Base-by-base conservation (phyloP, 2,113 vertebrate genomes). In the Opisthocomus hoazin region DNA sequence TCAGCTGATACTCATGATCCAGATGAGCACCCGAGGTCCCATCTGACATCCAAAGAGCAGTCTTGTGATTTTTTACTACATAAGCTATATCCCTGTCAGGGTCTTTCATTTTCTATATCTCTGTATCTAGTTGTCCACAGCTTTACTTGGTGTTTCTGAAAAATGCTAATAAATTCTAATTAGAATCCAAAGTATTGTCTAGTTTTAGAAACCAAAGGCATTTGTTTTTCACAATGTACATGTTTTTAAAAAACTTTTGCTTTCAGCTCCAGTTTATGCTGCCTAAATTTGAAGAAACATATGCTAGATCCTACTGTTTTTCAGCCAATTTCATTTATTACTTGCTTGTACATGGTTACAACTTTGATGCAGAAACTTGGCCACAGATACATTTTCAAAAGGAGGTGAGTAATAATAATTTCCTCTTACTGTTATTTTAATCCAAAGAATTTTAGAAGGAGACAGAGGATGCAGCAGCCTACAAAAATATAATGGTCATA, bases 221-320 rank as follows among this genome's bases (percentile, higher is more conserved):
- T 70, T 70, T 92, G 7, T 5, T 60, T 80, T 70, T 65, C 8
- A 23, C 50, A 46, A 84, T 36, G 27, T 60, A 64, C 7, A 4
- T 79, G 12, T 6, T 43, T 65, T 32, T 34, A 2, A n/a, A 86
- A 89, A 46, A 1, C 0, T 74, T 78, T 37, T 70, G 15, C 79
- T 89, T 89, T 84, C 93, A 99, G 99, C 97, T 99, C 69, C 98
- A 57, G 15, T 22, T 78, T 78, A 94, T 98, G 89, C 97, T 98
- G 23, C 23, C 36, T 11, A 96, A 84, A 90, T 98, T 98, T 73
- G 84, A 89, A 13, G 98, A 98, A 26, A 96, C 9, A 26, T 98
- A 98, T 41, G 98, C 99, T 20, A 98, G 96, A 95, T 98, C 99
- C 24, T 99, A 99, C 87, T 99, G 99, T 94, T 99, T 98, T 87